A percentile compares a stretch with the other conserved stretches of the same genome.
phyloP scores from a whole-genome alignment of 2,113 vertebrate genomes.

The Festucalex cinctus region DNA sequence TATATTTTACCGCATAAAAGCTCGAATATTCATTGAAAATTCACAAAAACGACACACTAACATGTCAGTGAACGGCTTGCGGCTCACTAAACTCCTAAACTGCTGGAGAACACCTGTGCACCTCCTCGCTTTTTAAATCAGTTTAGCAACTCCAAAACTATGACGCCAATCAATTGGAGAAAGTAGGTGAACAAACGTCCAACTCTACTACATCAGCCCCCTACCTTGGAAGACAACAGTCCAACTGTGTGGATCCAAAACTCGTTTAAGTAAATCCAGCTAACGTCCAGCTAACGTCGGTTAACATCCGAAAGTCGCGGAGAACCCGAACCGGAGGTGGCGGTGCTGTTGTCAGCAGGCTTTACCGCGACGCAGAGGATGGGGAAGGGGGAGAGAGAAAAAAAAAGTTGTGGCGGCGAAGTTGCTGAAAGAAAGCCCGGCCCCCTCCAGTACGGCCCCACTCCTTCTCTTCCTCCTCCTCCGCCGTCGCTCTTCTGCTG shows the following conservation, averaged over 20 bases:
- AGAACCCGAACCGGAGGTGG: constrained; percentile 22
- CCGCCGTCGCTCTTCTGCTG: constrained; percentile 39
- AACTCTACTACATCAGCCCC: constrained; percentile 11
- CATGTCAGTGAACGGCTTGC: neutral
- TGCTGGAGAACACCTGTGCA: constrained; percentile 26
- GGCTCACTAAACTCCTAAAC: neutral
- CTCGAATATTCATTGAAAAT: neutral
- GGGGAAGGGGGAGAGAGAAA: constrained; percentile 32
- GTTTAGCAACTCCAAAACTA: neutral
- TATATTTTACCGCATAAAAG: neutral
- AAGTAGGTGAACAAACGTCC: neutral
- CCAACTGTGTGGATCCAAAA: neutral
- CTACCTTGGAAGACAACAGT: constrained; percentile 36
- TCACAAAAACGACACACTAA: neutral
- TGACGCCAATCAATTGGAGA: neutral
- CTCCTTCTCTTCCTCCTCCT: constrained; percentile 27
- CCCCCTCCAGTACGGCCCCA: constrained; percentile 49
- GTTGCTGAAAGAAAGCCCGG: constrained; percentile 56
- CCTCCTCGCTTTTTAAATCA: constrained; percentile 2
- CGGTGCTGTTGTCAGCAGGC: constrained; percentile 31
- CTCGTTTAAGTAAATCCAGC: neutral
- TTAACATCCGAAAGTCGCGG: constrained; percentile 3
- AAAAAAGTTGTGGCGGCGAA: constrained; percentile 42
- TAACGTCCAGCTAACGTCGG: constrained; percentile 30
- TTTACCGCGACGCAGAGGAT: constrained; percentile 13